Percentiles rank a stretch among this genome's conserved stretches.
These are phyloP conservation scores for Callopanchax toddi DNA, from an alignment of 2,113 vertebrate species.

Conservation along the genomic window DNA sequence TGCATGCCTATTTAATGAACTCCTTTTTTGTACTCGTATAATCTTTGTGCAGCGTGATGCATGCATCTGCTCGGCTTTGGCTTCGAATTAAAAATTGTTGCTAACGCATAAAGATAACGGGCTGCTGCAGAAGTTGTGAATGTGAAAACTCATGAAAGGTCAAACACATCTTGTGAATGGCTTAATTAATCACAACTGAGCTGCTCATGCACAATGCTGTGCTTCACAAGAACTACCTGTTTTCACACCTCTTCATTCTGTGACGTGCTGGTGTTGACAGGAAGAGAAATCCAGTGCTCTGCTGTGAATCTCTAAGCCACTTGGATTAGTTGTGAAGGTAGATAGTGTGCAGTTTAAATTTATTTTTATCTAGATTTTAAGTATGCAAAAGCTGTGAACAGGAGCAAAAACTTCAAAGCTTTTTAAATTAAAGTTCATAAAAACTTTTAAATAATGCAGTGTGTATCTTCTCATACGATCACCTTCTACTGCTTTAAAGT, in stretches of 20 bases:
- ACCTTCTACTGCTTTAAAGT: background rate
- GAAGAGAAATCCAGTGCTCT: background rate
- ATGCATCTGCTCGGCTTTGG: slow-evolving; percentile 44
- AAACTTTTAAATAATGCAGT: background rate
- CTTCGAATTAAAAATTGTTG: slow-evolving; percentile 6
- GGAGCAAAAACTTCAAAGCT: background rate
- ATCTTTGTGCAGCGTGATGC: slow-evolving; percentile 2
- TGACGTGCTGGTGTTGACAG: background rate
- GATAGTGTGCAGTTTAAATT: background rate
- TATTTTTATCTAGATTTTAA: background rate
- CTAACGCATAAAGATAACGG: slow-evolving; percentile 13
- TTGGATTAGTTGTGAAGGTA: too few species aligned
- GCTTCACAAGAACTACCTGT: background rate
- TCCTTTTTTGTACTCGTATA: background rate
- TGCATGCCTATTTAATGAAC: background rate
- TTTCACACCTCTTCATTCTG: background rate
- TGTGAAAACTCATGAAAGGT: slow-evolving; percentile 13
- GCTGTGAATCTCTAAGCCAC: too few species aligned
- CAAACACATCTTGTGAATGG: slow-evolving; percentile 16
- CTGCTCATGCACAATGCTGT: slow-evolving; percentile 8
- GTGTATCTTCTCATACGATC: background rate
- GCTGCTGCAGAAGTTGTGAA: slow-evolving; percentile 12
- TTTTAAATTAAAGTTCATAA: background rate
- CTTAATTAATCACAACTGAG: slow-evolving; percentile 14
- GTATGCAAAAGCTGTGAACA: background rate